Evolutionary conservation across 2,888 invertebrate species (phyloP).

Genomic region (Caenorhabditis sinica): DNA sequence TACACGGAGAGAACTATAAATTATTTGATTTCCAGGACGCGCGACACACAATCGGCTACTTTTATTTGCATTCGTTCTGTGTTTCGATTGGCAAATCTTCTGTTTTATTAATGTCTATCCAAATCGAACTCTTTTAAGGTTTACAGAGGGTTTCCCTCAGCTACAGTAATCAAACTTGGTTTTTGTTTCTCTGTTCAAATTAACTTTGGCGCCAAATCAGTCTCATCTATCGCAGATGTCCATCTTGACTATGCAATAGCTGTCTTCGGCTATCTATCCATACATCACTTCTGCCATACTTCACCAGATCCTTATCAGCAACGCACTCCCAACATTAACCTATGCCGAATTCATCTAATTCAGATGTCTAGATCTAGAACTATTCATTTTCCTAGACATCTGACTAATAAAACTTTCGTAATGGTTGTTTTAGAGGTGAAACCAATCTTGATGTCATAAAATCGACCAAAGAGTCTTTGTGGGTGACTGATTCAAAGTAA

Average conservation of each 20-base stretch:
- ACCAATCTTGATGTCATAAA: constrained; percentile 27
- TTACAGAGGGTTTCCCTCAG: not conserved
- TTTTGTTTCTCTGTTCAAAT: constrained; percentile 1
- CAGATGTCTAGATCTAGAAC: constrained; percentile 10
- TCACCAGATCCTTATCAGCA: constrained; percentile 1
- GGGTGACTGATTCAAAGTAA: constrained; percentile 12
- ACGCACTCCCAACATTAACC: not conserved
- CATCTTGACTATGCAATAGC: not conserved
- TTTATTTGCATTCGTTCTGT: constrained; percentile 31
- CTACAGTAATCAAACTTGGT: not conserved
- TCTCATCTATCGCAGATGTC: not conserved
- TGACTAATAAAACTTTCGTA: constrained; percentile 18
- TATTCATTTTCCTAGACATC: constrained; percentile 6
- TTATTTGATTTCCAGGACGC: constrained; percentile 50
- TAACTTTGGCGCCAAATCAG: constrained; percentile 9
- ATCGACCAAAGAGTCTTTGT: not conserved
- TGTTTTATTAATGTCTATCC: not conserved
- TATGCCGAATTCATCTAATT: not conserved
- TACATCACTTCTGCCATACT: constrained; percentile 1
- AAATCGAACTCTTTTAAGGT: constrained; percentile 2
- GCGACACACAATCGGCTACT: constrained; percentile 19
- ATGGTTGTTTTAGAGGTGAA: not conserved
- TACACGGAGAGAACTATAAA: constrained; percentile 49
- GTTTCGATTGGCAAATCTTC: constrained; percentile 26
- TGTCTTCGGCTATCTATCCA: not conserved